Evolutionary conservation across 92 coral and sea anemone species (phyloP).

Genomic region (Pocillopora meandrina): DNA sequence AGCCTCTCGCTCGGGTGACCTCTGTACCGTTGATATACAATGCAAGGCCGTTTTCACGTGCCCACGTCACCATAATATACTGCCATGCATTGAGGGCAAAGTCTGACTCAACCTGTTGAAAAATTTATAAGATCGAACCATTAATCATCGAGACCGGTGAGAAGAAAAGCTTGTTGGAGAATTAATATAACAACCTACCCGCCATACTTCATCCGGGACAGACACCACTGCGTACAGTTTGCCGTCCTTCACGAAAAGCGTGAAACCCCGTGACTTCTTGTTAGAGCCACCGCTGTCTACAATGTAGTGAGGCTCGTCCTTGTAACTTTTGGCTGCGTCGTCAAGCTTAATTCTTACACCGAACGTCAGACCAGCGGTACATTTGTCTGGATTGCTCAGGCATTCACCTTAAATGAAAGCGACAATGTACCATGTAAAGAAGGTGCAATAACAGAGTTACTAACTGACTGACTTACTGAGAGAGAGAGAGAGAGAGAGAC

Average conservation of each 20-base stretch:
- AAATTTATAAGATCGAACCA: not conserved
- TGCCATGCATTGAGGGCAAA: constrained; percentile 78
- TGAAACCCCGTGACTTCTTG: constrained; percentile 84
- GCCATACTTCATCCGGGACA: constrained; percentile 92
- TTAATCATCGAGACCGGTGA: not conserved
- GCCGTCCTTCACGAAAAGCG: constrained; percentile 73
- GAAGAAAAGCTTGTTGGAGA: not conserved
- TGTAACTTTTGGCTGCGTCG: constrained; percentile 74
- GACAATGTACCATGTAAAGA: not conserved
- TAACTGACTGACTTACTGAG: not conserved
- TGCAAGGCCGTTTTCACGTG: constrained; percentile 76
- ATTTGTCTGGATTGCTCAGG: constrained; percentile 88
- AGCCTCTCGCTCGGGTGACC: constrained; percentile 75
- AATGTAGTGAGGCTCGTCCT: constrained; percentile 84
- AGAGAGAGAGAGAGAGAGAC: too few relatives aligned
- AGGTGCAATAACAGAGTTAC: not conserved
- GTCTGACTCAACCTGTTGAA: constrained; percentile 81
- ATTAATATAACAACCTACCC: constrained; percentile 57
- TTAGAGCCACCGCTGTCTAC: constrained; percentile 95
- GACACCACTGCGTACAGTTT: constrained; percentile 80
- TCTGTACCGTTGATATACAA: constrained; percentile 86
- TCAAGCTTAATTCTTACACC: constrained; percentile 89
- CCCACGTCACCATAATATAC: constrained; percentile 88
- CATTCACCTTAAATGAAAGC: constrained; percentile 71
- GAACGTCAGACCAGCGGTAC: constrained; percentile 85